Base-by-base conservation (phyloP, 2,113 vertebrate species). In the Trachemys scripta region DNA sequence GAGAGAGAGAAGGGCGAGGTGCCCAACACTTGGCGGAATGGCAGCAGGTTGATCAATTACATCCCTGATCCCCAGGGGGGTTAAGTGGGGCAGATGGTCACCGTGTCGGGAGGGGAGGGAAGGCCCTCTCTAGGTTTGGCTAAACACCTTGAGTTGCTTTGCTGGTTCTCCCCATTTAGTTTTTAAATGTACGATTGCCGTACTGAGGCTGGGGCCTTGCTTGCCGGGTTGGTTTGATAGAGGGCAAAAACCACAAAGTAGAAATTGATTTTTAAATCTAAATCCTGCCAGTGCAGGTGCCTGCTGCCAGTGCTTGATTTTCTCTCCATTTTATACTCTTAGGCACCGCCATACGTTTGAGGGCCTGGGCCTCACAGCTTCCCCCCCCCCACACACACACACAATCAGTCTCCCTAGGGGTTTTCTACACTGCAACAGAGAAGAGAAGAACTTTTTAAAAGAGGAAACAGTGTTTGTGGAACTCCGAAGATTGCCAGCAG, bases 101-200 rank as follows among this genome's bases (percentile, higher is more conserved):
- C 16, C 1, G 2, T n/a, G 8, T 13, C 8, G 8, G 35, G 35
- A 12, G 3, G 4, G 4, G 24, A 3, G 22, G 22, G 24, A 31
- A 3, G 9, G 29, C 2, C 9, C 62, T n/a, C 14, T 16, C n/a
- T 38, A 72, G n/a, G 65, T 72, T n/a, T 72, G 65, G n/a, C 65
- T 72, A 72, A 69, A n/a, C 31, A 35, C 8, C n/a, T 72, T 9
- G 35, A n/a, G 35, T 72, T 72, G n/a, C 35, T 72, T 69, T n/a
- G 31, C 62, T 65, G 65, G n/a, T 38, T 72, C 35, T 72, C 65
- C 35, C 47, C 78, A 25, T 24, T 5, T 85, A 17, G 1, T 17
- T 38, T 89, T 90, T 31, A 19, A 81, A 16, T 2, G 0, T 51
- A 35, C 2, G 4, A 2, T 72, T 29, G 4, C 51, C 5, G 6